A percentile compares a stretch with the other conserved stretches of the same genome.
Conservation (phyloP, 2,113 vertebrate genomes). For the Apteryx owenii region DNA sequence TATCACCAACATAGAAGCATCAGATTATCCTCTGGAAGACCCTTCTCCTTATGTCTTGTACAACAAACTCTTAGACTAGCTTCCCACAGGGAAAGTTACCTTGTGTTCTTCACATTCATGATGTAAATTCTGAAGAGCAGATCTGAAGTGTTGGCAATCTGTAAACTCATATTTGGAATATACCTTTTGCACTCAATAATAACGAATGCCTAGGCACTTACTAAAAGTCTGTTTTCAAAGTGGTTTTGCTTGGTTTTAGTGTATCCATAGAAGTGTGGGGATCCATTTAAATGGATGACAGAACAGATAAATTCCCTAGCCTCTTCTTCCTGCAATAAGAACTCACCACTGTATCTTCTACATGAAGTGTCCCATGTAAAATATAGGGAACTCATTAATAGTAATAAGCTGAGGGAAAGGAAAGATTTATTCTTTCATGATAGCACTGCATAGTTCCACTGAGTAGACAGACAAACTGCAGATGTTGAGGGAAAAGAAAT, state of each 20-base stretch:
- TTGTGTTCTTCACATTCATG: neutral
- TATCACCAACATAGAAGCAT: neutral
- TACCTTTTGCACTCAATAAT: neutral
- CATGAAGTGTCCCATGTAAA: neutral
- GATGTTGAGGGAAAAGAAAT: neutral
- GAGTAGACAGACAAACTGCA: neutral
- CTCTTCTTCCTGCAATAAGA: neutral
- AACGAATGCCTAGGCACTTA: neutral
- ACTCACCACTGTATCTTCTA: neutral
- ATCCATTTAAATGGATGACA: neutral
- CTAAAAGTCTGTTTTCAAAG: neutral
- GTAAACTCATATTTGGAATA: neutral
- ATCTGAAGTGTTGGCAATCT: neutral
- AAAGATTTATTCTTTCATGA: neutral
- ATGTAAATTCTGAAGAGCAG: neutral
- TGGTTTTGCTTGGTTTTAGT: neutral
- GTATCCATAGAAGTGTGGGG: neutral
- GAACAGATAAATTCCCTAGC: neutral
- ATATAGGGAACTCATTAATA: neutral
- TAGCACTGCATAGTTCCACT: neutral
- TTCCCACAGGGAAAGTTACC: neutral
- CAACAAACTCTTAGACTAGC: neutral
- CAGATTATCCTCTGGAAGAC: neutral
- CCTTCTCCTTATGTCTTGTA: accelerated
- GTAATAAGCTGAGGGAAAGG: neutral